Percentiles rank a stretch among this genome's conserved stretches.
Evolutionary conservation across 1,140 invertebrate genomes (phyloP).

Genomic region (Drosophila mayri): DNA sequence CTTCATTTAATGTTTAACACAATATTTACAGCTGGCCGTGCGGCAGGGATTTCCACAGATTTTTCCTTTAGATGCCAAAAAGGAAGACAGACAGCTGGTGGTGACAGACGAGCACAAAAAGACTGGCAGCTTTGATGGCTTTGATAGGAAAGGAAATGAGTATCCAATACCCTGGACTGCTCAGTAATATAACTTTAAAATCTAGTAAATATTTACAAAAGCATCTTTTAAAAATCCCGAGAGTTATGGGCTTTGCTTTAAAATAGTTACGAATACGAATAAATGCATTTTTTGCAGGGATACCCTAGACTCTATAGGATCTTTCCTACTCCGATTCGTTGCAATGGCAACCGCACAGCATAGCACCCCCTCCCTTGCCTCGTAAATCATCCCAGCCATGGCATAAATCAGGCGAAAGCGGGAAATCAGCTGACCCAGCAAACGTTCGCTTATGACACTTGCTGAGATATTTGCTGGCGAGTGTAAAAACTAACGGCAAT

Average conservation of each 20-base stretch:
- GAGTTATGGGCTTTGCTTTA: not conserved
- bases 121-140: not conserved
- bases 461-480: constrained; percentile 34
- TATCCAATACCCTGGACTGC: constrained; percentile 3
- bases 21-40: constrained; percentile 67
- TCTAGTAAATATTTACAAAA: not conserved
- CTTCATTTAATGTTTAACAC: constrained; percentile 81
- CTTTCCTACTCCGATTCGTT: not conserved
- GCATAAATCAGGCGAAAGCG: constrained; percentile 42
- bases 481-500: constrained; percentile 55
- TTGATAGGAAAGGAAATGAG: not conserved
- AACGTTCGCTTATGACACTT: constrained; percentile 28
- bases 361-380: not conserved
- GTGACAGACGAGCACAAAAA: constrained; percentile 12
- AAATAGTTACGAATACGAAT: no score
- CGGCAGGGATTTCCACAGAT: constrained; percentile 22
- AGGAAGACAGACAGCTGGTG: not conserved
- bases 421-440: constrained; percentile 28
- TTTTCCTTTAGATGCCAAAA: constrained; percentile 1
- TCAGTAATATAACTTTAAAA: not conserved
- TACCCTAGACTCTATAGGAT: not conserved
- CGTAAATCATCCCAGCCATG: constrained; percentile 22
- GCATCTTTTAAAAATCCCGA: not conserved
- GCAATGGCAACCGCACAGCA: not conserved
- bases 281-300: not conserved